Base-by-base conservation (phyloP, 2,888 invertebrate species). In the Sphaerophoria taeniata region DNA sequence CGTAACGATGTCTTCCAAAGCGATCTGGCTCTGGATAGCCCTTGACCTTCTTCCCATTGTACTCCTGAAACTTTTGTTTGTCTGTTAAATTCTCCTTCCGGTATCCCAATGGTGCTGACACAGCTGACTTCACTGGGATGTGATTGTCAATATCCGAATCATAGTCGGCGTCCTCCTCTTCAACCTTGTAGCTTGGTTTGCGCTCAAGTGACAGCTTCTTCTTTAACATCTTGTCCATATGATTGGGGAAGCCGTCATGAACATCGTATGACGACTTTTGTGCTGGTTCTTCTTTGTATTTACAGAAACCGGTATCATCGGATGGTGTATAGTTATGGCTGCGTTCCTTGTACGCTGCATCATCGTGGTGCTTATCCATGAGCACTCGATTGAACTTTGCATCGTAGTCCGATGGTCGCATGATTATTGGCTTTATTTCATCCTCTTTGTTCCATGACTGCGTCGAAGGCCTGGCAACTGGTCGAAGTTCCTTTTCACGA, bases 51-150 rank as follows among this genome's bases (percentile, higher is more conserved):
- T 90, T 89, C 6, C 89, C 87, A 4, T 89, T 89, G 77, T 91
- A 91, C 72, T 92, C 91, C 87, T 91, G 89, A 87, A 91, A 92
- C 76, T 92, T 92, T 34, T 92, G 92, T 80, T 91, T 92, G 71
- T 92, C 92, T 2, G 92, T 92, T 39, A 92, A 89, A 87, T 92
- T 92, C 82, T 91, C 91, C 69, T 91, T 91, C 84, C 90, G 91
- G 58, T 90, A 90, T 49, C 87, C 87, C 43, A 70, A 65, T 16
- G 87, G 81, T 31, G 79, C 79, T 1, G 65, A 60, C 34, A 78
- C 67, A 6, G 76, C 65, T 56, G 77, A 70, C 16, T 87, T 83
- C 9, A 79, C 86, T 47, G 83, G 81, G 24, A 81, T 77, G 33
- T 88, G 88, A 56, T 90, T 89, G 51, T 90, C 87, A 51, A 88